Evolutionary conservation across 2,113 vertebrate species (phyloP).

Genomic region (Gopherus flavomarginatus): DNA sequence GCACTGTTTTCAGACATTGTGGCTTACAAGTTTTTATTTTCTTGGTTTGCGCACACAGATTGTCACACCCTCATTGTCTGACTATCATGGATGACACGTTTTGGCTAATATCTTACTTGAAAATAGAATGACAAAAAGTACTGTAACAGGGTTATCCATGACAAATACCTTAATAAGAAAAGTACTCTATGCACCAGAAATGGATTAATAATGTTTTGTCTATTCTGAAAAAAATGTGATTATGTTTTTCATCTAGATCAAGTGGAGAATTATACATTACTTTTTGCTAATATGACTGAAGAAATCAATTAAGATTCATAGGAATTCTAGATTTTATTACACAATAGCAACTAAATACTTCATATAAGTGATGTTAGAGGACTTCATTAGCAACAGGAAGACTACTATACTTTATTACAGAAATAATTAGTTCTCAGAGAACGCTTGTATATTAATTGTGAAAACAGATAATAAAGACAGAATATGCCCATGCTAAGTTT

Average conservation of each 20-base stretch:
- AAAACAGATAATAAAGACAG: neutral
- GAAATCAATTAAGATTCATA: neutral
- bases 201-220: neutral
- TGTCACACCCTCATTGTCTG: constrained; percentile 33
- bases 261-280: rapidly evolving
- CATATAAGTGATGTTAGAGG: neutral
- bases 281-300: neutral
- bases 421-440: neutral
- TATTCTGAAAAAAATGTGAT: neutral
- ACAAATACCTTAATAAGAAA: neutral
- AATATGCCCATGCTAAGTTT: neutral
- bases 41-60: neutral
- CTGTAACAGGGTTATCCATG: neutral
- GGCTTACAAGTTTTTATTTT: neutral
- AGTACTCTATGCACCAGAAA: neutral
- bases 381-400: neutral
- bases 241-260: neutral
- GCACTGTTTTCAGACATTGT: neutral
- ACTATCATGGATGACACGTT: constrained; percentile 11
- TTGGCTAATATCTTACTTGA: constrained; percentile 28
- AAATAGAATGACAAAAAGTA: constrained; percentile 19
- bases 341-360: neutral
- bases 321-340: neutral
- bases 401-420: neutral
- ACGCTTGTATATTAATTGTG: neutral